Conservation (phyloP, 2,113 vertebrate species). For the Oncorhynchus tshawytscha region DNA sequence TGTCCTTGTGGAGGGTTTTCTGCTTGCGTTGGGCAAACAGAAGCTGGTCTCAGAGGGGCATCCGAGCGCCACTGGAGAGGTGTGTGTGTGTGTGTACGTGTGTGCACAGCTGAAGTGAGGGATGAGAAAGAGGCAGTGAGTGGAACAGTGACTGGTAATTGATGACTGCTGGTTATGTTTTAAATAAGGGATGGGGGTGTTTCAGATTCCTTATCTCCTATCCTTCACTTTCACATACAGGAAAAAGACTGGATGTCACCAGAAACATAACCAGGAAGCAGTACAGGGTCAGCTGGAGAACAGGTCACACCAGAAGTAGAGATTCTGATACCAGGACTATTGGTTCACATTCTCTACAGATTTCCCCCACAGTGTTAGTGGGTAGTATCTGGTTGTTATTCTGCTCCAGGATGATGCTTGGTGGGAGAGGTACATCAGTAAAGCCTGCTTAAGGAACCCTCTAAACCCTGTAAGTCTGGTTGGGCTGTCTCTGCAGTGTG, state of each 20-base stretch:
- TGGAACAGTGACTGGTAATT: background rate
- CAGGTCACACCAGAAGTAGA: background rate
- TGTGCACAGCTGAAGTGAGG: no score
- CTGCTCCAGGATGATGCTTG: background rate
- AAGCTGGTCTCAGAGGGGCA: background rate
- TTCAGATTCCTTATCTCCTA: no score
- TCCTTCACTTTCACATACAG: no score
- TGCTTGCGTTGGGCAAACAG: conserved; percentile 61
- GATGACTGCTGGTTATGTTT: conserved; percentile 1
- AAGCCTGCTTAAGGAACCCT: conserved; percentile 14
- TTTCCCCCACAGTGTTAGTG: background rate
- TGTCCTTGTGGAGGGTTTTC: conserved; percentile 62
- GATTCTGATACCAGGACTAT: background rate
- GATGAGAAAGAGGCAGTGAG: background rate
- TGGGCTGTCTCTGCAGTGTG: background rate
- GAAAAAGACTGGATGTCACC: no score
- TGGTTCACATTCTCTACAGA: no score
- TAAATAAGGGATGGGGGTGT: background rate
- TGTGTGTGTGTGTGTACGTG: background rate
- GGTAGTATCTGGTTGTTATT: background rate
- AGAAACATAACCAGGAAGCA: no score
- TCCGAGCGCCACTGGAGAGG: background rate
- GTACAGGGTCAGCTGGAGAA: background rate
- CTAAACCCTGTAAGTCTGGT: conserved; percentile 28
- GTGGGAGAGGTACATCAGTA: conserved; percentile 28